A percentile compares a stretch with the other conserved stretches of the same genome.
Evolutionary conservation across 2,797 vertebrate genomes (phyloP).

Genomic region (Paedocypris micromegethes): DNA sequence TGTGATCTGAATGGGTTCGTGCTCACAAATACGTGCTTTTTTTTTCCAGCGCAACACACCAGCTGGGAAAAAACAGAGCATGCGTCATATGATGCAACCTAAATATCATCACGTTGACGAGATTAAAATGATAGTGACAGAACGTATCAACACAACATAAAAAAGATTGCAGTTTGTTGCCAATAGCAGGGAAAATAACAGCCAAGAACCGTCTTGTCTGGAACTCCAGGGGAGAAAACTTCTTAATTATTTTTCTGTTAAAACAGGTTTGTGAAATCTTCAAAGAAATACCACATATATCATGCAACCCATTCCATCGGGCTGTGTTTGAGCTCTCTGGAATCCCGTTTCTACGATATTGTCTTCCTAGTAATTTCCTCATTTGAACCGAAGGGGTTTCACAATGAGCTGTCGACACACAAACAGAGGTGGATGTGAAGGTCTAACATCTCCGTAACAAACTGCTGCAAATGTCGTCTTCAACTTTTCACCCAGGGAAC

Average conservation of each 20-base stretch:
- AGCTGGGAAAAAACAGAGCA: slow-evolving; percentile 30
- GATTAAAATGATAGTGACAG: slow-evolving; percentile 29
- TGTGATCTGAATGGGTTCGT: slow-evolving; percentile 38
- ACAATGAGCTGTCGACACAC: slow-evolving; percentile 41
- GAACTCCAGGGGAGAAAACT: background rate
- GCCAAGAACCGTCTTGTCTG: slow-evolving; percentile 3
- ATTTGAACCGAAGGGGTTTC: slow-evolving; percentile 44
- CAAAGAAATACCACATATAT: slow-evolving; percentile 21
- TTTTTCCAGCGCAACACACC: slow-evolving; percentile 30
- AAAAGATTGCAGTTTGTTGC: slow-evolving; percentile 16
- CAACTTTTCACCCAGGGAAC: slow-evolving; percentile 15
- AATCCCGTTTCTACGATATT: slow-evolving; percentile 45
- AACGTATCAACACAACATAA: slow-evolving; percentile 19
- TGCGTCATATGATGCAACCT: slow-evolving; percentile 44
- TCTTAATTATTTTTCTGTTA: slow-evolving; percentile 17
- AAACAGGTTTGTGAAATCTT: slow-evolving; percentile 19
- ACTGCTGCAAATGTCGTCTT: background rate
- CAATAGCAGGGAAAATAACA: slow-evolving; percentile 2
- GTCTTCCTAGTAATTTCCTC: slow-evolving; percentile 45
- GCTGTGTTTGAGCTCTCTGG: slow-evolving; percentile 19
- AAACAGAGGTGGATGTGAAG: slow-evolving; percentile 34
- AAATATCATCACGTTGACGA: slow-evolving; percentile 42
- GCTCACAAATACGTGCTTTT: slow-evolving; percentile 26
- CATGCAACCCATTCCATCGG: background rate
- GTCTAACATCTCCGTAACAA: slow-evolving; percentile 22